Conservation (phyloP, 2,797 vertebrate genomes). For the Staurois parvus region DNA sequence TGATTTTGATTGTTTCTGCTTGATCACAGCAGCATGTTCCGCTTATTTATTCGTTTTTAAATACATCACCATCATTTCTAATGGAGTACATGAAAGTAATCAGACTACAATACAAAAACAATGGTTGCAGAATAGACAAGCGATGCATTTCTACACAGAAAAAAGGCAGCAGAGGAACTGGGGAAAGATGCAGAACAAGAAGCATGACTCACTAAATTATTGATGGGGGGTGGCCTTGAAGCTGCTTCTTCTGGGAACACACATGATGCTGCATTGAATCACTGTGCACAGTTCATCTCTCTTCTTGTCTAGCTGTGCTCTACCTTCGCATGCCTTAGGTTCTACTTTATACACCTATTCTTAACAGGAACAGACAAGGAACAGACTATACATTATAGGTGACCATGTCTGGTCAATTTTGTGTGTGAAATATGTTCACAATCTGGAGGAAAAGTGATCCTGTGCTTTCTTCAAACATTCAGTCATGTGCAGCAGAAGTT, state of each 20-base stretch:
- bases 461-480: too few relatives aligned
- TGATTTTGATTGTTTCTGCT: not conserved
- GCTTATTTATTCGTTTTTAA: not conserved
- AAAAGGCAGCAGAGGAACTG: not conserved
- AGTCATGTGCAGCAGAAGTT: too few relatives aligned
- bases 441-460: too few relatives aligned
- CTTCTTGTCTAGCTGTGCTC: not conserved
- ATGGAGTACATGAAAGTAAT: not conserved
- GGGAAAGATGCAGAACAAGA: conserved; percentile 11
- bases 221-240: conserved; percentile 39
- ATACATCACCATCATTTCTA: too few relatives aligned
- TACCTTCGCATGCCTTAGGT: too few relatives aligned
- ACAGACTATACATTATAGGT: too few relatives aligned
- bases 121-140: not conserved
- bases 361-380: not conserved
- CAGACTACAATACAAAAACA: not conserved
- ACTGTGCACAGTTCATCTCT: conserved; percentile 5
- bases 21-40: not conserved
- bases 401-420: too few relatives aligned
- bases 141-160: not conserved
- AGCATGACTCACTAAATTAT: conserved; percentile 46
- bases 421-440: too few relatives aligned
- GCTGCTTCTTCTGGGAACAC: conserved; percentile 52
- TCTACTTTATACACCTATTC: not conserved
- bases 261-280: conserved; percentile 47